Evolutionary conservation across 2,888 invertebrate species (phyloP).

Genomic region (Parthenolecanium corni): DNA sequence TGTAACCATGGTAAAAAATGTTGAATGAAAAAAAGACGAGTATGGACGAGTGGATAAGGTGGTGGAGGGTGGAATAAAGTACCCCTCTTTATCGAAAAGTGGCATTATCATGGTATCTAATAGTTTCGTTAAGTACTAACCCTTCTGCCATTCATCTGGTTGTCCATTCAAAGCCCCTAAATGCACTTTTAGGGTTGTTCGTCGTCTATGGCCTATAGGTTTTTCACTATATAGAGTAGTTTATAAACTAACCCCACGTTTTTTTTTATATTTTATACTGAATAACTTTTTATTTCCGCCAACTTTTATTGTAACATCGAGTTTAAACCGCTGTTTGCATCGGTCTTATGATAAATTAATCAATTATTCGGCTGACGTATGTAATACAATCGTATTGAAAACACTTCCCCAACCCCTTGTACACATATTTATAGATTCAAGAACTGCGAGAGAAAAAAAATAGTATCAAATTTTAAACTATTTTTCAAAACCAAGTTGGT

Average conservation of each 20-base stretch:
- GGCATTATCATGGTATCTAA: slow-evolving; percentile 28
- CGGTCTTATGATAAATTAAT: slow-evolving; percentile 26
- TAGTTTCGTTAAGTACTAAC: slow-evolving; percentile 25
- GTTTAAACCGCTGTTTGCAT: slow-evolving; percentile 15
- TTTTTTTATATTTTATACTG: neutral
- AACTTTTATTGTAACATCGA: slow-evolving; percentile 13
- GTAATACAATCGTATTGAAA: slow-evolving; percentile 2
- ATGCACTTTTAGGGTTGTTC: slow-evolving; percentile 15
- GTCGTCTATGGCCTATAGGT: neutral
- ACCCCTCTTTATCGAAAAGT: slow-evolving; percentile 14
- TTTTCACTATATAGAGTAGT: slow-evolving; percentile 12
- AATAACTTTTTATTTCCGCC: neutral
- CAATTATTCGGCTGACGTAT: slow-evolving; percentile 16
- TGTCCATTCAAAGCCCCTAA: slow-evolving; percentile 24
- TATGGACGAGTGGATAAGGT: neutral
- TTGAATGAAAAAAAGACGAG: slow-evolving; percentile 5
- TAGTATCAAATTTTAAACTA: too few relatives aligned
- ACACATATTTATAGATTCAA: too few relatives aligned
- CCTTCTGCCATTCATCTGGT: slow-evolving; percentile 25
- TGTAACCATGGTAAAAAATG: slow-evolving; percentile 17
- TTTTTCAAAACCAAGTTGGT: too few relatives aligned
- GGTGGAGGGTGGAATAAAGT: neutral
- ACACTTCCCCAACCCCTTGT: neutral
- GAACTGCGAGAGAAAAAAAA: too few relatives aligned
- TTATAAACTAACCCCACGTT: slow-evolving; percentile 18